A percentile compares a stretch with the other conserved stretches of the same genome.
phyloP scores from a whole-genome alignment of 2,113 vertebrate species.

The Centrocercus urophasianus region DNA sequence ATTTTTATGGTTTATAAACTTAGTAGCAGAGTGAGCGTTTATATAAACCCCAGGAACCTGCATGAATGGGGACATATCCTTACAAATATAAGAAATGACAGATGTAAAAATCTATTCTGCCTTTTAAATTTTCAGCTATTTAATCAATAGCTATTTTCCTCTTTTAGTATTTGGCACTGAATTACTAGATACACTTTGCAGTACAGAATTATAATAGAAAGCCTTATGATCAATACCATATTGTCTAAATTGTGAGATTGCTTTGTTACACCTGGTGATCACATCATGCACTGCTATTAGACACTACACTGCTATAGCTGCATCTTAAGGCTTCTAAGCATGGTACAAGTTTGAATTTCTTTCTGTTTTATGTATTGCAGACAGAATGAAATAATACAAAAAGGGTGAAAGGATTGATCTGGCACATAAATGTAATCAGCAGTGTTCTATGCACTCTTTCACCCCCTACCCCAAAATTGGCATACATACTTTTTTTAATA shows the following conservation, averaged over 20 bases:
- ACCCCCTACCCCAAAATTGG: too few relatives aligned
- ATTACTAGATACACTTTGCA: not conserved
- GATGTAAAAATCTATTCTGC: not conserved
- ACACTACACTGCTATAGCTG: not conserved
- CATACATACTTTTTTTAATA: not conserved
- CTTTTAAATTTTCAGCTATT: not conserved
- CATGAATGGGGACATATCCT: not conserved
- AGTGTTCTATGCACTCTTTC: not conserved
- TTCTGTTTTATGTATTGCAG: not conserved
- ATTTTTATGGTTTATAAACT: slow-evolving; percentile 24
- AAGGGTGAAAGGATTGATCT: not conserved
- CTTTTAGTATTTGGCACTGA: not conserved
- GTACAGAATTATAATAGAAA: not conserved
- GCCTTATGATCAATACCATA: not conserved
- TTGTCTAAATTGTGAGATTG: not conserved
- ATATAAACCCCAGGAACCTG: not conserved
- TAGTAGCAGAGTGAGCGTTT: not conserved
- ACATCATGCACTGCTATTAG: not conserved
- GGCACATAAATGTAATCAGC: not conserved
- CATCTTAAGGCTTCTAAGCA: not conserved
- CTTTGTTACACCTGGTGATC: not conserved
- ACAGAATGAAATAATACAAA: not conserved
- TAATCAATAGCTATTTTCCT: not conserved
- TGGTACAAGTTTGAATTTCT: not conserved
- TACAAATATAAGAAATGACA: not conserved